Conservation (phyloP, 2,888 invertebrate genomes). For the Glyphotaelius pellucidus region DNA sequence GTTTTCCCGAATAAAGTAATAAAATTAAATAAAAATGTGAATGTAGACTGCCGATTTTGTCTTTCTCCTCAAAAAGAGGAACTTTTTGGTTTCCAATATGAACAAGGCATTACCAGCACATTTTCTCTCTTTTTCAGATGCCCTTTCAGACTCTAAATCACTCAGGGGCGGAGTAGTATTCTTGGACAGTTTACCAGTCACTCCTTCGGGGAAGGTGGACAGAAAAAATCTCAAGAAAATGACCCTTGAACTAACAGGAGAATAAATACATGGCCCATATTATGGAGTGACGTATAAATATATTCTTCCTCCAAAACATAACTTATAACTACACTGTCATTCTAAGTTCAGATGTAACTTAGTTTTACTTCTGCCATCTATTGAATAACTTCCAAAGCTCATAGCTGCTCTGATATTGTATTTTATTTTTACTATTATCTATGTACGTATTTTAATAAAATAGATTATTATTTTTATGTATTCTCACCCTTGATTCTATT, state of each 20-base stretch:
- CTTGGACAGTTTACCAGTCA: constrained; percentile 51
- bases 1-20: too few species aligned
- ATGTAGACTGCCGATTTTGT: neutral
- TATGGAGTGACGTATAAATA: neutral
- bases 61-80: neutral
- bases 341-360: neutral
- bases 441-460: neutral
- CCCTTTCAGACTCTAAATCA: constrained; percentile 56
- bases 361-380: neutral
- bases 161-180: constrained; percentile 60
- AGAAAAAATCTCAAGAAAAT: constrained; percentile 53
- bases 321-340: neutral
- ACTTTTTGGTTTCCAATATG: neutral
- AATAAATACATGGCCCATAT: neutral
- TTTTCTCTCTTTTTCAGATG: constrained; percentile 49
- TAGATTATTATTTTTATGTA: neutral
- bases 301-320: neutral
- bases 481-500: too few species aligned
- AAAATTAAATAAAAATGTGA: too few species aligned
- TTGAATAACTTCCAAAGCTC: neutral
- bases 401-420: neutral
- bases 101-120: neutral
- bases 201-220: constrained; percentile 58
- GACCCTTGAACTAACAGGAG: constrained; percentile 17
- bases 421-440: neutral